These are phyloP conservation scores for Scolopax rusticola DNA, from an alignment of 2,797 vertebrate genomes.

Conservation along the genomic window DNA sequence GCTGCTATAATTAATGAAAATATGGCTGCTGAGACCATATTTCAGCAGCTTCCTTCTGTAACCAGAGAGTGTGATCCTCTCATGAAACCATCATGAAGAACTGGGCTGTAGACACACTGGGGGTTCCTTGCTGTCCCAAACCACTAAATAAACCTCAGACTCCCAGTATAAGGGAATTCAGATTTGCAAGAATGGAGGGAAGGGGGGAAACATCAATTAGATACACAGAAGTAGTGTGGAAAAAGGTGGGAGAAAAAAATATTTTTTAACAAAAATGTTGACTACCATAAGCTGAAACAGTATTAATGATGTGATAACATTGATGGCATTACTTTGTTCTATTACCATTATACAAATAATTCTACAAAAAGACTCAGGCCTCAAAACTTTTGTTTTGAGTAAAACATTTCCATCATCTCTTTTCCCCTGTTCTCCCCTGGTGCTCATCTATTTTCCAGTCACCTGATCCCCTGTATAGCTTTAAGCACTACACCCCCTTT, in stretches of 20 bases:
- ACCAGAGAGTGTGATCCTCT: accelerated
- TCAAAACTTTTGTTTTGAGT: too few species aligned
- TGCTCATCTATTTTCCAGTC: background rate
- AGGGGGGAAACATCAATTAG: background rate
- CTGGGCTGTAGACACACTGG: background rate
- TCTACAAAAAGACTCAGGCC: background rate
- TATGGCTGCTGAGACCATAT: background rate
- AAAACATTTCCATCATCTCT: background rate
- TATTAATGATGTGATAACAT: background rate
- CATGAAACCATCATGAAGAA: accelerated
- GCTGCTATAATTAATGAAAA: background rate
- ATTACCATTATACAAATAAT: background rate
- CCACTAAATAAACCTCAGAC: background rate
- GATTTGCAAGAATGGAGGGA: background rate
- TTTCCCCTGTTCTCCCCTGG: background rate
- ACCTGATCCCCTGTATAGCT: background rate
- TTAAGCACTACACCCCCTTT: background rate
- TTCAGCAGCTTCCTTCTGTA: background rate
- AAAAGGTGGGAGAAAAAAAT: background rate
- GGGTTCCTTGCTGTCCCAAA: background rate
- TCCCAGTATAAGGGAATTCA: background rate
- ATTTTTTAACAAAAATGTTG: background rate
- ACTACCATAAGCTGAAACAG: background rate
- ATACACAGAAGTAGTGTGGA: accelerated
- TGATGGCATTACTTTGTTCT: background rate